Percentiles rank a stretch among this genome's conserved stretches.
Conservation (phyloP, 2,113 vertebrate genomes). For the Eudyptes chrysolophus region DNA sequence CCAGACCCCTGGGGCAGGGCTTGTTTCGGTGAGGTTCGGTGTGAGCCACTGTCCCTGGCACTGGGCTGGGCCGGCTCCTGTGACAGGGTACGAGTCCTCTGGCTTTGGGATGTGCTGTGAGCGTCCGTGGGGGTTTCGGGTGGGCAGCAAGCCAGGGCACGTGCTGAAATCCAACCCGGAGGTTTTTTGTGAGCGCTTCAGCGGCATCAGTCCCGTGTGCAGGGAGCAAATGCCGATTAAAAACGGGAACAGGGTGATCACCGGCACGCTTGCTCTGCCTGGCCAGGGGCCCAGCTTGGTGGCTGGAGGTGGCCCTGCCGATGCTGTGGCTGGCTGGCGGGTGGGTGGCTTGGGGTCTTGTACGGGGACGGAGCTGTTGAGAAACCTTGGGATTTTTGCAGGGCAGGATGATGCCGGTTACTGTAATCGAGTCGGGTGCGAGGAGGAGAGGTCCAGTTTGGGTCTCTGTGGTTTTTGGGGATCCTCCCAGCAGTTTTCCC, state of each 20-base stretch:
- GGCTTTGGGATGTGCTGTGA: background rate
- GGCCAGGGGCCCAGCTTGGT: background rate
- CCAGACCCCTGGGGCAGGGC: background rate
- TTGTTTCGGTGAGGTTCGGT: accelerated
- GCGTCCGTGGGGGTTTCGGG: background rate
- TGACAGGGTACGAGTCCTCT: accelerated
- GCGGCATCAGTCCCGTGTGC: accelerated
- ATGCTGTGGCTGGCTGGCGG: background rate
- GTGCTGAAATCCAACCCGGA: accelerated
- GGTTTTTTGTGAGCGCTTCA: background rate
- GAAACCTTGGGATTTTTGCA: background rate
- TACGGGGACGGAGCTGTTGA: accelerated
- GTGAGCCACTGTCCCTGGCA: accelerated
- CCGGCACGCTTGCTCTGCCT: background rate
- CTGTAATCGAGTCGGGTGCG: accelerated
- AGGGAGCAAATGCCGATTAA: accelerated
- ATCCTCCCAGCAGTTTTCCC: background rate
- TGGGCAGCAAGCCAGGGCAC: background rate
- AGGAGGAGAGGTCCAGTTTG: background rate
- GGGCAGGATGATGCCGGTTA: too few relatives aligned
- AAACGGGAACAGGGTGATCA: background rate
- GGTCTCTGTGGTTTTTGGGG: background rate
- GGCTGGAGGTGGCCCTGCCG: background rate
- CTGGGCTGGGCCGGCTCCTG: accelerated
- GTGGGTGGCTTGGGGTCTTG: background rate